A percentile compares a stretch with the other conserved stretches of the same genome.
Evolutionary conservation across 2,888 invertebrate genomes (phyloP).

Genomic region (Apamea monoglypha): DNA sequence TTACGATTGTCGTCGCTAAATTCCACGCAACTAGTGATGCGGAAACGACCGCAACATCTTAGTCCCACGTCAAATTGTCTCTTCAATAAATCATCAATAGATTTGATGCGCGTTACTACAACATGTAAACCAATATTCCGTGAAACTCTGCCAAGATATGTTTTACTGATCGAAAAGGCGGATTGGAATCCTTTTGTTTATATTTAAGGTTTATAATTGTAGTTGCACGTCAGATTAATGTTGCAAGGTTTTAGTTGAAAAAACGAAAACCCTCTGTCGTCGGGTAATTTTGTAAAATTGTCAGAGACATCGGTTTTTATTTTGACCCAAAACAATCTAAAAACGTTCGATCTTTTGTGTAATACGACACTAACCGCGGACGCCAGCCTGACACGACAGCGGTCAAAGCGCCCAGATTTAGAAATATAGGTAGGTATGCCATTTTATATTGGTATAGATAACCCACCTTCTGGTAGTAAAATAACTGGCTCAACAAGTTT

Average conservation of each 20-base stretch:
- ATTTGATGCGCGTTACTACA: conserved; percentile 78
- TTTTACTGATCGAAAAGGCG: conserved; percentile 69
- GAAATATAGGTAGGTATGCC: conserved; percentile 69
- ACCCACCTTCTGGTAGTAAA: conserved; percentile 33
- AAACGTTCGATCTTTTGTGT: conserved; percentile 85
- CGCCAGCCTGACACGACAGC: conserved; percentile 76
- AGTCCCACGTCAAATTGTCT: conserved; percentile 83
- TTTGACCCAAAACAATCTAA: conserved; percentile 84
- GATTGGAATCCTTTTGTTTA: conserved; percentile 59
- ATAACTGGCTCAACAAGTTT: conserved; percentile 49
- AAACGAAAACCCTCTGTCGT: conserved; percentile 74
- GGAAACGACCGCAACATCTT: conserved; percentile 79
- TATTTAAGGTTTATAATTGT: conserved; percentile 75
- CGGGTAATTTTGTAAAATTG: conserved; percentile 86
- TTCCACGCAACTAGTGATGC: conserved; percentile 76
- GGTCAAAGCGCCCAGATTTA: conserved; percentile 77
- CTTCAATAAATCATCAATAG: conserved; percentile 79
- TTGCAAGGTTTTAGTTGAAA: conserved; percentile 54
- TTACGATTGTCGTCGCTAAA: conserved; percentile 73
- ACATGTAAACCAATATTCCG: conserved; percentile 84
- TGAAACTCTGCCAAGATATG: conserved; percentile 70
- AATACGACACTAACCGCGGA: conserved; percentile 83
- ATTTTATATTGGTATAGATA: conserved; percentile 62
- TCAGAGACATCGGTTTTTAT: conserved; percentile 85
- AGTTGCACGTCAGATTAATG: conserved; percentile 57